Percentiles rank a stretch among this genome's conserved stretches.
Evolutionary conservation across 2,888 invertebrate genomes (phyloP).

Genomic region (Tachina grossa): DNA sequence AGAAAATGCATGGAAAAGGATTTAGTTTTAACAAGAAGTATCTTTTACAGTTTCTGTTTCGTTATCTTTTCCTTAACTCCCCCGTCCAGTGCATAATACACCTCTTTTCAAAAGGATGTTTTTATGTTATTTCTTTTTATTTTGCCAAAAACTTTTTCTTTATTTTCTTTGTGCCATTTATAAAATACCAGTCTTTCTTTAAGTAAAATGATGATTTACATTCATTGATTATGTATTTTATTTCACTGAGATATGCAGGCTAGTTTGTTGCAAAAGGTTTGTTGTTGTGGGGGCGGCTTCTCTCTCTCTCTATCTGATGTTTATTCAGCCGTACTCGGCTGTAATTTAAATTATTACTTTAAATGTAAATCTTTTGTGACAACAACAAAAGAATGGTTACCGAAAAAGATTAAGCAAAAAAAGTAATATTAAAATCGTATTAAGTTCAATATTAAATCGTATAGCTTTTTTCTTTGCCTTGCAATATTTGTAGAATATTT

Average conservation of each 20-base stretch:
- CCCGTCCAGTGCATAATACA: background rate
- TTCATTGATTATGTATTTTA: conserved; percentile 57
- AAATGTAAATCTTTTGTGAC: conserved; percentile 62
- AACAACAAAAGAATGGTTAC: conserved; percentile 20
- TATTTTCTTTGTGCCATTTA: conserved; percentile 15
- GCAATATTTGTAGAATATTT: background rate
- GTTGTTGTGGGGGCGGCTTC: conserved; percentile 38
- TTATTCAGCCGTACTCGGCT: conserved; percentile 76
- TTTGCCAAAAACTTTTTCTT: background rate
- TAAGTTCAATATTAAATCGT: background rate
- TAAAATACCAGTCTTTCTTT: conserved; percentile 6
- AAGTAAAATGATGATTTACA: conserved; percentile 51
- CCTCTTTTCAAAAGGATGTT: conserved; percentile 22
- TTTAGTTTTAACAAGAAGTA: conserved; percentile 52
- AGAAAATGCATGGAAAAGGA: conserved; percentile 53
- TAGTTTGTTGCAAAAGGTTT: conserved; percentile 4
- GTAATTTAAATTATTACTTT: conserved; percentile 66
- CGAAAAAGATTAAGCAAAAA: background rate
- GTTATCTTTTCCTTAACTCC: conserved; percentile 30
- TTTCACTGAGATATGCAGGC: conserved; percentile 1
- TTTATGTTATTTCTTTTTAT: conserved; percentile 1
- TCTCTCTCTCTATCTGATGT: conserved; percentile 76
- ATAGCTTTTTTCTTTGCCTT: background rate
- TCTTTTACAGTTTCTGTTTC: conserved; percentile 44
- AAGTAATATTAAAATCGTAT: background rate